A percentile compares a stretch with the other conserved stretches of the same genome.
Conservation (phyloP, 2,888 invertebrate genomes). For the Plebejus anna region DNA sequence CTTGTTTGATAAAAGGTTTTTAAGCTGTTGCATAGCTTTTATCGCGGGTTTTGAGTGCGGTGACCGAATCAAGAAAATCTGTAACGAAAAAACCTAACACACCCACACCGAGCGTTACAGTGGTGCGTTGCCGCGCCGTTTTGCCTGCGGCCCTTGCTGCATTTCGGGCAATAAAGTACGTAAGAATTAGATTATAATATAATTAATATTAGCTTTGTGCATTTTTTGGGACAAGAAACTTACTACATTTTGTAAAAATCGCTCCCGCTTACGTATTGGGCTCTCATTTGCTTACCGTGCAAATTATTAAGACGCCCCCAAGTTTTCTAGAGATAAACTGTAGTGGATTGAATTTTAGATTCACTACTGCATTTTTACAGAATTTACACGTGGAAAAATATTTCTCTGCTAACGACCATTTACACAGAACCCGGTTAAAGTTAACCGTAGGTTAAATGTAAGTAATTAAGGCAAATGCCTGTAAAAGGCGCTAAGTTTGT, state of each 20-base stretch:
- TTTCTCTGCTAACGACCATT: neutral
- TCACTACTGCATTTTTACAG: slow-evolving; percentile 12
- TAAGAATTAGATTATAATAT: too few species aligned
- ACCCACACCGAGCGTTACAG: too few species aligned
- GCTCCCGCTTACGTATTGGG: neutral
- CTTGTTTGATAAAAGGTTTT: too few species aligned
- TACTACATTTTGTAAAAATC: neutral
- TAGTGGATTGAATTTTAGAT: slow-evolving; percentile 25
- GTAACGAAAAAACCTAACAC: too few species aligned
- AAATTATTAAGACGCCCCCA: slow-evolving; percentile 21
- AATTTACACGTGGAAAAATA: neutral
- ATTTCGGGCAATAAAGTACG: too few species aligned
- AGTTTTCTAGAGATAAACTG: slow-evolving; percentile 4
- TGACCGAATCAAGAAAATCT: too few species aligned
- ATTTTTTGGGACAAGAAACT: neutral
- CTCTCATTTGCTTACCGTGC: neutral
- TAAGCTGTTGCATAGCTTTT: too few species aligned
- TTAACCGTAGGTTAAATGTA: neutral
- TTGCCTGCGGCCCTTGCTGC: too few species aligned
- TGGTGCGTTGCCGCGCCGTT: too few species aligned
- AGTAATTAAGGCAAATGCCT: neutral
- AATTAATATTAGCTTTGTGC: too few species aligned
- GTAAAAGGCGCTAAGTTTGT: too few species aligned
- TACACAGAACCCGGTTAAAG: neutral
- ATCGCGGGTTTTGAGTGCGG: too few species aligned